Percentiles rank a stretch among this genome's conserved stretches.
Evolutionary conservation across 2,113 vertebrate species (phyloP).

Genomic region (Cacatua alba): DNA sequence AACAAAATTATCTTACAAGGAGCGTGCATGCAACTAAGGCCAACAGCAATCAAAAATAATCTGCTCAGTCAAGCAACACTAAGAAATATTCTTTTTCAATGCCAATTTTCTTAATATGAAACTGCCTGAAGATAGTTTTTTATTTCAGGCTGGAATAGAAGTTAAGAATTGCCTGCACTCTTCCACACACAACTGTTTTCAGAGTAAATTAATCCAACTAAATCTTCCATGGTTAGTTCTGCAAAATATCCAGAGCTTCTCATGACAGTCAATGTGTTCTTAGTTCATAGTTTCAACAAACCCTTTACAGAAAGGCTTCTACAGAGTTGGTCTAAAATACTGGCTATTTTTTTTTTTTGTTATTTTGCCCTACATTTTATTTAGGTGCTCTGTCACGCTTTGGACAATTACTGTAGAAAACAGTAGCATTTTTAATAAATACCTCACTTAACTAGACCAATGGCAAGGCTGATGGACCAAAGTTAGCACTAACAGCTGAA

Average conservation of each 20-base stretch:
- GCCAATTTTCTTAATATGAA: conserved; percentile 6
- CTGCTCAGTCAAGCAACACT: neutral
- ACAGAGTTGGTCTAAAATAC: neutral
- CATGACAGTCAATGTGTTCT: neutral
- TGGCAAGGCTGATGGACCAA: neutral
- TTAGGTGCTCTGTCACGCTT: neutral
- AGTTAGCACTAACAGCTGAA: neutral
- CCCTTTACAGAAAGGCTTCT: neutral
- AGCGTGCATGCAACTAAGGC: neutral
- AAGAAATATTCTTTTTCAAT: conserved; percentile 3
- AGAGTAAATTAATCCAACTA: neutral
- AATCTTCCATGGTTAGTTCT: neutral
- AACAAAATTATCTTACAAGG: neutral
- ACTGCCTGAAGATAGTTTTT: neutral
- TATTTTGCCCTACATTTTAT: neutral
- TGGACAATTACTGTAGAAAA: neutral
- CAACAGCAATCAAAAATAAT: conserved; percentile 9
- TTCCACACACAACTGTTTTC: neutral
- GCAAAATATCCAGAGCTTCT: neutral
- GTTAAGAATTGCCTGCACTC: neutral
- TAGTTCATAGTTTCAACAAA: neutral
- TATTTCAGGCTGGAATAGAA: neutral
- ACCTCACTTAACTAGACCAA: neutral
- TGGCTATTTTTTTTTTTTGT: neutral
- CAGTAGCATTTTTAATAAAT: neutral